These are phyloP conservation scores for Drosophila truncata DNA, from an alignment of 1,140 invertebrate species.

Conservation along the genomic window DNA sequence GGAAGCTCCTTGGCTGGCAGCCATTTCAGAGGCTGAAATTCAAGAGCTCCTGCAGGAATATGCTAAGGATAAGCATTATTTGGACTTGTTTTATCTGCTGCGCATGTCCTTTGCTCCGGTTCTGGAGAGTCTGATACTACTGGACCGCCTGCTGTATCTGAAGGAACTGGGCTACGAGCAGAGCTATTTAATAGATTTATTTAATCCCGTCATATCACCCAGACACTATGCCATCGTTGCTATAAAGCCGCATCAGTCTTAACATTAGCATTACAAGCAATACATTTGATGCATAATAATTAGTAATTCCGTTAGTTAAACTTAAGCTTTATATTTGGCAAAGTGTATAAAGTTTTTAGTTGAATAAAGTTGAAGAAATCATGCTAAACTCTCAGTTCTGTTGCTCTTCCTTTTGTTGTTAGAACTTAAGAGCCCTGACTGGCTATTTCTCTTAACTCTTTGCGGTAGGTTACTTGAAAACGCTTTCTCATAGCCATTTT, in stretches of 20 bases:
- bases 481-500: too few species aligned
- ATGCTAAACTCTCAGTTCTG: not conserved
- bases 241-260: constrained; percentile 35
- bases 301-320: not conserved
- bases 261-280: constrained; percentile 8
- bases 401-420: too few species aligned
- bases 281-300: not conserved
- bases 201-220: constrained; percentile 92
- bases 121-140: constrained; percentile 93
- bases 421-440: not conserved
- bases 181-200: constrained; percentile 90
- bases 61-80: constrained; percentile 87
- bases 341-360: not conserved
- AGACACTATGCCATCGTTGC: constrained; percentile 90
- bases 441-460: not conserved
- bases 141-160: constrained; percentile 94
- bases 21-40: constrained; percentile 83
- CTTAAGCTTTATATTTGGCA: not conserved
- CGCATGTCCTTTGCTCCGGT: constrained; percentile 93
- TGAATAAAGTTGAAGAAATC: not conserved
- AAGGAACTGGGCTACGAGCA: constrained; percentile 88
- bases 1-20: constrained; percentile 54
- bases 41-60: constrained; percentile 85
- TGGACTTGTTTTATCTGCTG: constrained; percentile 93
- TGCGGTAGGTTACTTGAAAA: not conserved